Evolutionary conservation across 2,797 vertebrate genomes (phyloP).

Genomic region (Halcyon badia): DNA sequence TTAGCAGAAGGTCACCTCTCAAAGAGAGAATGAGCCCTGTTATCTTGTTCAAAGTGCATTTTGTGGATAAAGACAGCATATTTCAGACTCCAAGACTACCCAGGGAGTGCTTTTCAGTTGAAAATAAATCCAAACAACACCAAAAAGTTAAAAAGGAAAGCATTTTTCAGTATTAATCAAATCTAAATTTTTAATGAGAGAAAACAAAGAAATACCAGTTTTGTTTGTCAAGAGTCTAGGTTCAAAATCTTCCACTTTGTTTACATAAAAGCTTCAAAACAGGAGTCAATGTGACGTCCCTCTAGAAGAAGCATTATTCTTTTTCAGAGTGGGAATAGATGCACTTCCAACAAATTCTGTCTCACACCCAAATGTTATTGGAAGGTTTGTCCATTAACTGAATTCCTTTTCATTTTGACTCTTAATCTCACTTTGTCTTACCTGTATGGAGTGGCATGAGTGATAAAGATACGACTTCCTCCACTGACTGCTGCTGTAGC

Average conservation of each 20-base stretch:
- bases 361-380: neutral
- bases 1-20: neutral
- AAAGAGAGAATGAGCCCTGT: neutral
- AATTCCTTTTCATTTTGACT: neutral
- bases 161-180: neutral
- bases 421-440: neutral
- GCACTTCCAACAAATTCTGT: neutral
- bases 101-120: neutral
- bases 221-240: neutral
- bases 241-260: neutral
- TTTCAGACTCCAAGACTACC: neutral
- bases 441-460: neutral
- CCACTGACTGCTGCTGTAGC: neutral
- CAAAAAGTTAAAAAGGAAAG: neutral
- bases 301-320: neutral
- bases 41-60: neutral
- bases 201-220: neutral
- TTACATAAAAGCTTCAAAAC: neutral
- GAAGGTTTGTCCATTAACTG: neutral
- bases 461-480: neutral
- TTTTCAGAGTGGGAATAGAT: neutral
- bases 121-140: neutral
- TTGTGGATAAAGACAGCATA: neutral
- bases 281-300: neutral
- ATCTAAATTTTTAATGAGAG: neutral